These are phyloP conservation scores for Dorcus parallelipipedus DNA, from an alignment of 2,888 invertebrate genomes.

Conservation along the genomic window DNA sequence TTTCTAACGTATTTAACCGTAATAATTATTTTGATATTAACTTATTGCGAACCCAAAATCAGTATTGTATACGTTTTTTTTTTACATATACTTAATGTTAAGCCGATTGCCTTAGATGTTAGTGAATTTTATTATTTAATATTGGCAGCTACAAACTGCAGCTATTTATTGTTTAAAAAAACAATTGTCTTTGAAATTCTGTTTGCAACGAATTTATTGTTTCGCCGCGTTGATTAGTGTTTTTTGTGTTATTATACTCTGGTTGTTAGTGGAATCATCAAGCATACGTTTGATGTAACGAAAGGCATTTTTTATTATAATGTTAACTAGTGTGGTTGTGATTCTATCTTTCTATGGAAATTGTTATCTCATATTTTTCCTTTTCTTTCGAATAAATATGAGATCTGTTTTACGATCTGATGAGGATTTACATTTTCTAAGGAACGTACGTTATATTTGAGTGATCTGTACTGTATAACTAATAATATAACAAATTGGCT, in stretches of 20 bases:
- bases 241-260: neutral
- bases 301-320: neutral
- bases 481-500: constrained; percentile 55
- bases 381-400: too few relatives aligned
- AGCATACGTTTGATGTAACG: neutral
- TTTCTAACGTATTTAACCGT: constrained; percentile 38
- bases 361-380: too few relatives aligned
- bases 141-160: constrained; percentile 32
- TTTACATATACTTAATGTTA: constrained; percentile 23
- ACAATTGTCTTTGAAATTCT: neutral
- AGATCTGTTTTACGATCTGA: too few relatives aligned
- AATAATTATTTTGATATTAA: constrained; percentile 32
- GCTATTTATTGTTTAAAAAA: constrained; percentile 19
- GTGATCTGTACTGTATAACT: constrained; percentile 23
- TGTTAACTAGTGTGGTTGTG: constrained; percentile 9
- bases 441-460: neutral
- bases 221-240: too few relatives aligned
- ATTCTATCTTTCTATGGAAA: neutral
- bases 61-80: constrained; percentile 48
- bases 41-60: constrained; percentile 44
- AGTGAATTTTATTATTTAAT: constrained; percentile 22
- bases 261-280: neutral
- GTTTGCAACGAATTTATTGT: too few relatives aligned
- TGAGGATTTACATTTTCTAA: neutral
- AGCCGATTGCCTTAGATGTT: constrained; percentile 28